A percentile compares a stretch with the other conserved stretches of the same genome.
These are phyloP conservation scores for Tyria jacobaeae DNA, from an alignment of 2,888 invertebrate genomes.

Conservation along the genomic window DNA sequence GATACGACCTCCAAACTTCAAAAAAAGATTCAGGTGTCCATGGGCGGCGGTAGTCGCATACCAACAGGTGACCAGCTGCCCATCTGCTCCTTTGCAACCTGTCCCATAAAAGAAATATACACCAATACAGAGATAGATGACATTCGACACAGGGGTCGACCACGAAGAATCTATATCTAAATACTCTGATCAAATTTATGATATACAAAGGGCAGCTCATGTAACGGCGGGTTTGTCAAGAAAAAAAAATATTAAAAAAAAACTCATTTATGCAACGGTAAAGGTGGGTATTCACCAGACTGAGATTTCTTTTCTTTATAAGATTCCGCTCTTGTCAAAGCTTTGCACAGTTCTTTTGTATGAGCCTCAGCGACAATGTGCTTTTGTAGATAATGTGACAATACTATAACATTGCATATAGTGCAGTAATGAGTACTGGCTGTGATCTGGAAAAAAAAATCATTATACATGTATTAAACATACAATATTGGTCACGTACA, in stretches of 20 bases:
- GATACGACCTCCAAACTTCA: too few species aligned
- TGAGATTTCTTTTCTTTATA: slow-evolving; percentile 45
- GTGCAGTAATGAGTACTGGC: slow-evolving; percentile 61
- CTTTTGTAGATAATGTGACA: slow-evolving; percentile 44
- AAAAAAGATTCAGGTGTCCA: too few species aligned
- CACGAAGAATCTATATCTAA: too few species aligned
- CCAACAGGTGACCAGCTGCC: too few species aligned
- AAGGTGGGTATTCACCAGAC: not conserved
- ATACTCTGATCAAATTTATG: too few species aligned
- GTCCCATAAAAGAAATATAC: too few species aligned
- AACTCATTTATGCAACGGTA: not conserved
- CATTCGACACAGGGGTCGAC: too few species aligned
- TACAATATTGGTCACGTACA: too few species aligned
- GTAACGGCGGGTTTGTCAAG: not conserved
- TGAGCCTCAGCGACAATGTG: slow-evolving; percentile 62
- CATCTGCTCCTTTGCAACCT: too few species aligned
- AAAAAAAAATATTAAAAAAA: not conserved
- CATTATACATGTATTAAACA: not conserved
- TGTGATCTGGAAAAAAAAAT: slow-evolving; percentile 55
- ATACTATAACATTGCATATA: slow-evolving; percentile 63
- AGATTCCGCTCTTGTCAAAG: slow-evolving; percentile 42
- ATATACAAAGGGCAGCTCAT: too few species aligned
- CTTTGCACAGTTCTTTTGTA: slow-evolving; percentile 53
- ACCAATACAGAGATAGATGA: too few species aligned
- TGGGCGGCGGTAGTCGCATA: too few species aligned